phyloP scores from a whole-genome alignment of 2,888 invertebrate species.

The Cosmia pyralina region DNA sequence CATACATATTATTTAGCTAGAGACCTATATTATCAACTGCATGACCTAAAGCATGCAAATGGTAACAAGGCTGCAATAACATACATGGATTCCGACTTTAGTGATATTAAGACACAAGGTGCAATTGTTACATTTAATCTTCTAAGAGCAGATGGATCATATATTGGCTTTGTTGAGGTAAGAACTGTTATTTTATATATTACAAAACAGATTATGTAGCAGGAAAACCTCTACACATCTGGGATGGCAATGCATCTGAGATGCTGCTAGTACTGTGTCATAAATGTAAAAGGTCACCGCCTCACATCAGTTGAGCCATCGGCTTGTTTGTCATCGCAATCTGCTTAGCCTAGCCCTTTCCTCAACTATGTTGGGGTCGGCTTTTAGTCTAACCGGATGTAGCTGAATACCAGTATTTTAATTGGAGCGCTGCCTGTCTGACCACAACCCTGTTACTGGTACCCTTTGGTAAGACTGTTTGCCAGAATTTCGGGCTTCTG shows the following conservation, averaged over 20 bases:
- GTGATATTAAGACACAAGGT: slow-evolving; percentile 92
- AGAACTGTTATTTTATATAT: not conserved
- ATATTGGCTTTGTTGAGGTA: slow-evolving; percentile 97
- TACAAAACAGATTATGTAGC: not conserved
- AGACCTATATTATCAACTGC: slow-evolving; percentile 92
- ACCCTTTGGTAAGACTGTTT: not conserved
- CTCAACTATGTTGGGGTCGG: no score
- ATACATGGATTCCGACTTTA: slow-evolving; percentile 94
- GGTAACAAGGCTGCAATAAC: slow-evolving; percentile 92
- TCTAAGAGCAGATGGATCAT: slow-evolving; percentile 93
- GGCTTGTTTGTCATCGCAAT: not conserved
- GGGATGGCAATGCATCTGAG: not conserved
- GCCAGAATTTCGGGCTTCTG: not conserved
- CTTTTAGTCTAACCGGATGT: not conserved
- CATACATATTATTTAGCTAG: slow-evolving; percentile 95
- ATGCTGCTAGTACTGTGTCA: not conserved
- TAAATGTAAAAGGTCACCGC: not conserved
- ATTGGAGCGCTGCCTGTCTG: not conserved
- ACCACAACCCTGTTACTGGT: not conserved
- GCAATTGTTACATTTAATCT: slow-evolving; percentile 97
- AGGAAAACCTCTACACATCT: not conserved
- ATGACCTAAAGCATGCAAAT: slow-evolving; percentile 92
- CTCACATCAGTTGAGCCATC: not conserved
- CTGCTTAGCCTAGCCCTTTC: not conserved
- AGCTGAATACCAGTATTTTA: not conserved